Percentiles rank a stretch among this genome's conserved stretches.
Evolutionary conservation across 2,888 invertebrate species (phyloP).

Genomic region (Epinotia nisella): DNA sequence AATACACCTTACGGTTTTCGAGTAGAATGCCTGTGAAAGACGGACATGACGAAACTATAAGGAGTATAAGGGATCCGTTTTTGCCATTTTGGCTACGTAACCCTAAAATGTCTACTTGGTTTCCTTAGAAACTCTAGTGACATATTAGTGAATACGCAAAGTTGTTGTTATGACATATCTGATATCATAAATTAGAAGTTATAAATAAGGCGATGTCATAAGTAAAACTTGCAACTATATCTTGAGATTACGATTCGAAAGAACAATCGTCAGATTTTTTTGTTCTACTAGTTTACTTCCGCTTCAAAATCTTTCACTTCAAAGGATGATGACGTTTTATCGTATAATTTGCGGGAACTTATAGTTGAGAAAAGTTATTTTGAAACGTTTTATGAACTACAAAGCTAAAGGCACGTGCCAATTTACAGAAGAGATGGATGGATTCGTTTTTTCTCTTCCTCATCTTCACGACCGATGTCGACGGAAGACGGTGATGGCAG

Average conservation of each 20-base stretch:
- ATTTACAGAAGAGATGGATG: constrained; percentile 83
- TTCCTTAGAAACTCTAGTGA: too few species aligned
- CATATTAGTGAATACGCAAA: too few species aligned
- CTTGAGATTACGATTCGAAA: background rate
- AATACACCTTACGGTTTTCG: too few species aligned
- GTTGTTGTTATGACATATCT: background rate
- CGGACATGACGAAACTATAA: too few species aligned
- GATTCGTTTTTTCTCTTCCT: constrained; percentile 87
- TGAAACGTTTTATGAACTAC: constrained; percentile 42
- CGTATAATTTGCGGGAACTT: background rate
- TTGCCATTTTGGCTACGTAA: too few species aligned
- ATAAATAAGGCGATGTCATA: background rate
- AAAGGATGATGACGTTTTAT: background rate
- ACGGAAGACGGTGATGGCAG: constrained; percentile 90
- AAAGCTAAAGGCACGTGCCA: constrained; percentile 63
- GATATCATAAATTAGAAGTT: background rate
- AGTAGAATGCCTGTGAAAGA: too few species aligned
- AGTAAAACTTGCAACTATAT: background rate
- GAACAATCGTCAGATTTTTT: background rate
- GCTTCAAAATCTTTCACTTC: background rate
- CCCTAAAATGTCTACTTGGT: too few species aligned
- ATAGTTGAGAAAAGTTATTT: constrained; percentile 1
- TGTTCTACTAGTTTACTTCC: background rate
- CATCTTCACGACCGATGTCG: constrained; percentile 86
- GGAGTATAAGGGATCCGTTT: too few species aligned